Evolutionary conservation across 2,888 invertebrate genomes (phyloP).

Genomic region (Andrena bicolor): DNA sequence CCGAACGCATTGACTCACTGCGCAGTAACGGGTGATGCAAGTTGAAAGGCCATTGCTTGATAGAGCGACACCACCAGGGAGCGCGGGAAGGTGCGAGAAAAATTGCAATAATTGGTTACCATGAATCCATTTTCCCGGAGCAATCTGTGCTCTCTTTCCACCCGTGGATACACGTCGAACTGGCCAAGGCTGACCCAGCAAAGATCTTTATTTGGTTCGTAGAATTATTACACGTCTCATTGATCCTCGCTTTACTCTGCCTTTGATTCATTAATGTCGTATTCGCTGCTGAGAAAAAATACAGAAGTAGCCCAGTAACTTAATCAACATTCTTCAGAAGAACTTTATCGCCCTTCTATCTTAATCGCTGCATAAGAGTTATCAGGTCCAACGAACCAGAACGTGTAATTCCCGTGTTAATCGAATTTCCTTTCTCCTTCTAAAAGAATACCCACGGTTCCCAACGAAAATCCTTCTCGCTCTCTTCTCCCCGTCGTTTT

Average conservation of each 20-base stretch:
- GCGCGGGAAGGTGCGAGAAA: slow-evolving; percentile 29
- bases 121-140: slow-evolving; percentile 29
- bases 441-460: neutral
- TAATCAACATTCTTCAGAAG: too few relatives aligned
- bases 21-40: slow-evolving; percentile 58
- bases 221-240: neutral
- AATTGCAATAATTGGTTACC: slow-evolving; percentile 27
- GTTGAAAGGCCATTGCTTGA: slow-evolving; percentile 55
- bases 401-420: neutral
- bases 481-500: neutral
- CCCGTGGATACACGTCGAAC: neutral
- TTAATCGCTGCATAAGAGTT: too few relatives aligned
- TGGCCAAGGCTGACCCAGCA: neutral
- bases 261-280: too few relatives aligned
- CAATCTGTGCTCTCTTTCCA: neutral
- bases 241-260: neutral
- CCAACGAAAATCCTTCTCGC: neutral
- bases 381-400: too few relatives aligned
- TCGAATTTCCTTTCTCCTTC: neutral
- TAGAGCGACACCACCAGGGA: slow-evolving; percentile 38
- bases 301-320: too few relatives aligned
- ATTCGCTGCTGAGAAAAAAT: too few relatives aligned
- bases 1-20: slow-evolving; percentile 35
- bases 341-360: too few relatives aligned
- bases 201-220: neutral